Evolutionary conservation across 2,888 invertebrate species (phyloP), one percentile per base, ranked within the genome.

Genomic region (Petrophora chlorosata): DNA sequence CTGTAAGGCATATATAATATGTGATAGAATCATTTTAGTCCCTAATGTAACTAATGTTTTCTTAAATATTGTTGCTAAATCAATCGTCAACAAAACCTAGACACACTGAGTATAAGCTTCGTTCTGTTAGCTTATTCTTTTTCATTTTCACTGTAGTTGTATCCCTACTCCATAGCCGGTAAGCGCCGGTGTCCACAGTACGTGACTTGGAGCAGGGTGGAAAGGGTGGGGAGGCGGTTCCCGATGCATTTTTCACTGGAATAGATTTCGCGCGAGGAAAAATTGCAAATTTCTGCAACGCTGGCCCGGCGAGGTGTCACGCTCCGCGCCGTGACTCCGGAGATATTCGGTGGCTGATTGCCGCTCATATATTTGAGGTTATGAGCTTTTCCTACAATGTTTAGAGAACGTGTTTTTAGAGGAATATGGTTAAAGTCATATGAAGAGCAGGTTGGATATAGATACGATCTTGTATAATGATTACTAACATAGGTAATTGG

Each of bases 261-360:
- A 77, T 73, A 70, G 75, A 79, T 79, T 80, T 78, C 69, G 55
- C 65, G 61, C 63, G 57, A 61, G 70, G 71, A 71, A 76, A 84
- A 82, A 78, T 81, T 82, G 81, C 76, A 82, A 80, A 79, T 79
- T 79, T 75, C 65, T 76, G 72, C 78, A 73, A 60, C 67, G 70
- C 56, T 57, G 51, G 67, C 65, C 58, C 52, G 55, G 63, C 56
- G 63, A 65, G 63, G 61, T 73, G 73, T 67, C 76, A 70, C 72
- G 73, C 54, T 59, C 59, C 53, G 53, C 55, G 30, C 29, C 60
- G 61, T 63, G 59, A 62, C 66, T 71, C 61, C 57, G 66, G 67
- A 65, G 70, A 72, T 68, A 75, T 75, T 79, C 67, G 68, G 76
- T 70, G 60, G 62, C 59, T 67, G 68, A 71, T 70, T 67, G 62